Evolutionary conservation across 2,113 vertebrate genomes (phyloP).

Genomic region (Gobio gobio): DNA sequence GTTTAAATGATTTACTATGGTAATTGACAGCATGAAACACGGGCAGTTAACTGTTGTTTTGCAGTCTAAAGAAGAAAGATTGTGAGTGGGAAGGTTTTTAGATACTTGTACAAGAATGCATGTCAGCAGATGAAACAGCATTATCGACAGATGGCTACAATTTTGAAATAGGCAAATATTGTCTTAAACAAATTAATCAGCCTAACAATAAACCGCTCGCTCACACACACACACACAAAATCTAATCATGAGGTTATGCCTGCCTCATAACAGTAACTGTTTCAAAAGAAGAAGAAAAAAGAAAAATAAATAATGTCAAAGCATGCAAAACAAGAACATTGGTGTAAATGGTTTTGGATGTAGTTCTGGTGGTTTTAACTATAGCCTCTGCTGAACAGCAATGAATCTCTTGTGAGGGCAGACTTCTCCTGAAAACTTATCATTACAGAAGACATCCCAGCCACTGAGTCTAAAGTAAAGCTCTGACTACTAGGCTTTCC

Average conservation of each 20-base stretch:
- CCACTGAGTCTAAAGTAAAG: conserved; percentile 17
- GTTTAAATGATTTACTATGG: no score
- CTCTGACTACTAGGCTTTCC: conserved; percentile 8
- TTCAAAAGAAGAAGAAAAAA: background rate
- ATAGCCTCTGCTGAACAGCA: background rate
- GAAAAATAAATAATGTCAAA: background rate
- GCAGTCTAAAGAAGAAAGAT: background rate
- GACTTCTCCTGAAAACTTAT: background rate
- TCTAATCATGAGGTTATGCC: background rate
- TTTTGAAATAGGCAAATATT: background rate
- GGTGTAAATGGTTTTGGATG: background rate
- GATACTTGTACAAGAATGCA: background rate
- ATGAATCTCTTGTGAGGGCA: background rate
- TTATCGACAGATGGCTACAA: background rate
- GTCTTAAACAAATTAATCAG: background rate
- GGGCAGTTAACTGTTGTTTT: background rate
- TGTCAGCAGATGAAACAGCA: background rate
- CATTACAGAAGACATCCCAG: conserved; percentile 16
- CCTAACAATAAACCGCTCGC: background rate
- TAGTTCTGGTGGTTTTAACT: conserved; percentile 7
- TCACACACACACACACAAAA: background rate
- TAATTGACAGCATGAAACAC: no score
- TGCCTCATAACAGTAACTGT: background rate
- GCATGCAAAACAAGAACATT: background rate
- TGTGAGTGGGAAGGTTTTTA: background rate